Percentiles rank a stretch among this genome's conserved stretches.
Evolutionary conservation across 1,140 invertebrate species (phyloP).

Genomic region (Drosophila carrolli): DNA sequence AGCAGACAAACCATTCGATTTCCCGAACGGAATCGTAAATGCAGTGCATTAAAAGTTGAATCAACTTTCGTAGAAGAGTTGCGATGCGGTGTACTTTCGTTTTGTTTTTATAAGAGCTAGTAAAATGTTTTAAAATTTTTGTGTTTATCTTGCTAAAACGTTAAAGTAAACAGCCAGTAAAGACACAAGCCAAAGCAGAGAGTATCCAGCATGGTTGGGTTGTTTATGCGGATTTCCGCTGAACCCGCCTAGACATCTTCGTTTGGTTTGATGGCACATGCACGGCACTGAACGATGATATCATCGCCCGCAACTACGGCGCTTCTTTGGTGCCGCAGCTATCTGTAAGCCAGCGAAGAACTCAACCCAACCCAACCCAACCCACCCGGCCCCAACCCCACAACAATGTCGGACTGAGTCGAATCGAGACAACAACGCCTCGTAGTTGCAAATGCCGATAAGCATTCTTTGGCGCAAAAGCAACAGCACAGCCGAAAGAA

Average conservation of each 20-base stretch:
- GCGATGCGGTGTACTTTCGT: neutral
- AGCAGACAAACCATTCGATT: slow-evolving; percentile 22
- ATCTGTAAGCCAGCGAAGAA: slow-evolving; percentile 41
- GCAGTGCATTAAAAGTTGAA: slow-evolving; percentile 35
- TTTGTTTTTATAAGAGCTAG: slow-evolving; percentile 54
- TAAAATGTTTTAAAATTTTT: slow-evolving; percentile 56
- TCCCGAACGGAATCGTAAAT: slow-evolving; percentile 10
- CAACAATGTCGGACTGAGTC: slow-evolving; percentile 42
- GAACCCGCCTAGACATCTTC: slow-evolving; percentile 69
- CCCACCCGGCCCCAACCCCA: slow-evolving; percentile 43
- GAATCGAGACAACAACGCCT: slow-evolving; percentile 38
- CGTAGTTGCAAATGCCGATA: slow-evolving; percentile 70
- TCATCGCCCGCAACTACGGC: slow-evolving; percentile 62
- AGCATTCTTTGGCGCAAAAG: slow-evolving; percentile 63
- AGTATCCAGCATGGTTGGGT: slow-evolving; percentile 43
- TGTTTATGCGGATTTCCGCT: slow-evolving; percentile 82
- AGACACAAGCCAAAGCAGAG: slow-evolving; percentile 16
- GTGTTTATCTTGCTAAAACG: slow-evolving; percentile 78
- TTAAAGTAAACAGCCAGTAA: slow-evolving; percentile 65
- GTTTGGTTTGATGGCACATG: slow-evolving; percentile 33
- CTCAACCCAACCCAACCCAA: slow-evolving; percentile 48
- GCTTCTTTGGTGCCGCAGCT: slow-evolving; percentile 59
- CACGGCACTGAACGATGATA: slow-evolving; percentile 63
- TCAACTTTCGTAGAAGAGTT: slow-evolving; percentile 25
- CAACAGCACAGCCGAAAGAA: slow-evolving; percentile 32